Conservation (phyloP, 2,888 invertebrate species). For the Muschampia plurimacula region DNA sequence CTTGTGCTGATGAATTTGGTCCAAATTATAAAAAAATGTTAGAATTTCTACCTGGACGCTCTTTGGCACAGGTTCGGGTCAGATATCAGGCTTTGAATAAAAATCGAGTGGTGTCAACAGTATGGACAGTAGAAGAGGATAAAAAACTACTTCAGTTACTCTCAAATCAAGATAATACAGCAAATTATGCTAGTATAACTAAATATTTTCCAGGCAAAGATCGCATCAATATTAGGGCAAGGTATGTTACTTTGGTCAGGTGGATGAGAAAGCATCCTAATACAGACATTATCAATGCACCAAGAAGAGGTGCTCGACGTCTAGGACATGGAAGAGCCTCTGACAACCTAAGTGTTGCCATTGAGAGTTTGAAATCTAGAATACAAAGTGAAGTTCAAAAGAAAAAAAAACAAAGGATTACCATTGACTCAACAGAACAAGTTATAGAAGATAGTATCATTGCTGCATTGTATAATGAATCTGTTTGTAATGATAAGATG, state of each 20-base stretch:
- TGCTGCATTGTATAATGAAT: constrained; percentile 59
- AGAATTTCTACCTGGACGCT: constrained; percentile 86
- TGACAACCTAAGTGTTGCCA: constrained; percentile 63
- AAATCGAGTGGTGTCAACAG: constrained; percentile 64
- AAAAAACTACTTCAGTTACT: constrained; percentile 83
- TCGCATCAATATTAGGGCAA: constrained; percentile 86
- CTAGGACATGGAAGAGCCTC: constrained; percentile 60
- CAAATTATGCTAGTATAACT: constrained; percentile 75
- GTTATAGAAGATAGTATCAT: constrained; percentile 68
- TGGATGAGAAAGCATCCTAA: constrained; percentile 81
- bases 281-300: constrained; percentile 63
- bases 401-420: constrained; percentile 55
- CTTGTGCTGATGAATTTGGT: constrained; percentile 87
- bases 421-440: constrained; percentile 55
- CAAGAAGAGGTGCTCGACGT: constrained; percentile 66
- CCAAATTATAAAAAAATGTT: constrained; percentile 86
- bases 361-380: constrained; percentile 68
- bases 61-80: constrained; percentile 86
- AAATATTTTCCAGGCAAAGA: constrained; percentile 82
- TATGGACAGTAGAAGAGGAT: constrained; percentile 88
- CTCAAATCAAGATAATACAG: constrained; percentile 69
- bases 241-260: constrained; percentile 82
- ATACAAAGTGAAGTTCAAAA: constrained; percentile 59
- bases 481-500: constrained; percentile 49
- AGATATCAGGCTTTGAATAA: constrained; percentile 84